Evolutionary conservation across 2,888 invertebrate genomes (phyloP).

Genomic region (Protodeltote pygarga): DNA sequence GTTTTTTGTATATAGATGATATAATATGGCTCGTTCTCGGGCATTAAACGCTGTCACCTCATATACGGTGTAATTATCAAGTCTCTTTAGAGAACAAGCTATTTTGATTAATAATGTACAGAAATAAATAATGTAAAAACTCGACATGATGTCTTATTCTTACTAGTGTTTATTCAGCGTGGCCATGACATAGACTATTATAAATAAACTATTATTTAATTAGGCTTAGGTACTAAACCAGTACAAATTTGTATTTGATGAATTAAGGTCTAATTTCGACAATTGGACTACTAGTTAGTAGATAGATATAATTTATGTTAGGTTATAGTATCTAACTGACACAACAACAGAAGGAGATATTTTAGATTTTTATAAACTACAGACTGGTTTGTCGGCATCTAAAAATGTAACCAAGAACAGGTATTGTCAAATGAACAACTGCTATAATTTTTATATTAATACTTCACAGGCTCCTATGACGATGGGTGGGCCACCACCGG

Average conservation of each 20-base stretch:
- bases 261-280: too few relatives aligned
- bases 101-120: slow-evolving; percentile 12
- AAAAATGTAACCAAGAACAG: too few relatives aligned
- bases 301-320: too few relatives aligned
- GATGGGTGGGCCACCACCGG: slow-evolving; percentile 77
- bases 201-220: not conserved
- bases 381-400: too few relatives aligned
- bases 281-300: too few relatives aligned
- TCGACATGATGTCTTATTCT: slow-evolving; percentile 14
- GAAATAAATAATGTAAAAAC: slow-evolving; percentile 7
- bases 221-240: too few relatives aligned
- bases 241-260: too few relatives aligned
- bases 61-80: slow-evolving; percentile 59
- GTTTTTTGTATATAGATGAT: slow-evolving; percentile 54
- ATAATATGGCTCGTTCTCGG: slow-evolving; percentile 65
- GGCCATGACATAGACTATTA: slow-evolving; percentile 29
- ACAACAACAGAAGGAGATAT: not conserved
- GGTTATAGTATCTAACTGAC: too few relatives aligned
- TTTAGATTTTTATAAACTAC: too few relatives aligned
- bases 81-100: not conserved
- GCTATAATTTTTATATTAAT: not conserved
- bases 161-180: slow-evolving; percentile 18
- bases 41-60: slow-evolving; percentile 71
- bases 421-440: too few relatives aligned
- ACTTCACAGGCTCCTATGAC: slow-evolving; percentile 74